Conservation (phyloP, 2,113 vertebrate genomes). For the Zootoca vivipara region DNA sequence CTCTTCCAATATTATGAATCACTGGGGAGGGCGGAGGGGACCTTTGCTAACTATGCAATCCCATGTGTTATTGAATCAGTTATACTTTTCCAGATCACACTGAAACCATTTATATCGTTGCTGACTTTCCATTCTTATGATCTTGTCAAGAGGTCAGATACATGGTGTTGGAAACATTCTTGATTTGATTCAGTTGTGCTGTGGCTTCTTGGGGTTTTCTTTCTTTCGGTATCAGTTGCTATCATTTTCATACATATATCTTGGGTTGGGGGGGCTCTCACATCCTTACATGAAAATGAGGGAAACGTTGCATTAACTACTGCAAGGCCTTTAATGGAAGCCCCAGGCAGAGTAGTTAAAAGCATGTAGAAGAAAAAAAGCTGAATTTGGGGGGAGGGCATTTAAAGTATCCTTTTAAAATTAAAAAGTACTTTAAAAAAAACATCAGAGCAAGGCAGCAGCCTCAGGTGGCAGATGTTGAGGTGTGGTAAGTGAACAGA, state of each 20-base stretch:
- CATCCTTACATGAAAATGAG: not conserved
- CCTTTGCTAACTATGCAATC: slow-evolving; percentile 35
- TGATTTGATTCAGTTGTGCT: slow-evolving; percentile 64
- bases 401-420: not conserved
- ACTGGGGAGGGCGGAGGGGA: slow-evolving; percentile 13
- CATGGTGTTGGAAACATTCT: slow-evolving; percentile 49
- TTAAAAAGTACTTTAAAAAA: not conserved
- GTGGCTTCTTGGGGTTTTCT: not conserved
- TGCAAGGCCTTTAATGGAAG: not conserved
- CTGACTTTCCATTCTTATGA: slow-evolving; percentile 64
- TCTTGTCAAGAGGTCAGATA: slow-evolving; percentile 60
- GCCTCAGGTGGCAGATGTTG: too few species aligned
- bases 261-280: slow-evolving; percentile 25
- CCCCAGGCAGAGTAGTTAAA: not conserved
- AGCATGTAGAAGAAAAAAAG: not conserved
- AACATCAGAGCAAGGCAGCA: not conserved
- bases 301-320: slow-evolving; percentile 10
- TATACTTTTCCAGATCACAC: slow-evolving; percentile 49
- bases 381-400: not conserved
- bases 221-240: slow-evolving; percentile 36
- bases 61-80: slow-evolving; percentile 53
- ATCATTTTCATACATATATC: slow-evolving; percentile 40
- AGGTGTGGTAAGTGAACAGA: too few species aligned
- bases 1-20: not conserved
- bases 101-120: slow-evolving; percentile 61